Conservation (phyloP, 1,140 invertebrate species). For the Globodera ellingtonae region DNA sequence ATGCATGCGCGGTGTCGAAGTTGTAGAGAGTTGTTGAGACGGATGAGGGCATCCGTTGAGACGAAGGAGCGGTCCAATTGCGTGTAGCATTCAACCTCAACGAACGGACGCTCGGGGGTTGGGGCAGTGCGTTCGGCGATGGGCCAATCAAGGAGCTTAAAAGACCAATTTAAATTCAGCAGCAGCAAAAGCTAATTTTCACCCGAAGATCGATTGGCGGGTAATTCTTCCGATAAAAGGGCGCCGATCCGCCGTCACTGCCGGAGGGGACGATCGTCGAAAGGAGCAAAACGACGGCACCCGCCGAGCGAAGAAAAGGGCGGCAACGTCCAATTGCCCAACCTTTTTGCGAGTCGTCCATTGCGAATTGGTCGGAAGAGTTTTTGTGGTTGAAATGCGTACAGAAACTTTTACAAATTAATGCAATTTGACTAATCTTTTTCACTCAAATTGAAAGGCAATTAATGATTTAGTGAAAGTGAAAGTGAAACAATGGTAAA, state of each 20-base stretch:
- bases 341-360: too few species aligned
- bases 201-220: neutral
- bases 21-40: conserved; percentile 12
- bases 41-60: neutral
- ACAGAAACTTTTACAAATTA: too few species aligned
- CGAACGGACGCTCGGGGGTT: neutral
- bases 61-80: conserved; percentile 20
- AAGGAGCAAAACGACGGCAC: too few species aligned
- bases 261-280: too few species aligned
- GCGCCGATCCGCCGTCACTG: neutral
- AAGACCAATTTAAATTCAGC: neutral
- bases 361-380: too few species aligned
- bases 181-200: neutral
- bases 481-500: too few species aligned
- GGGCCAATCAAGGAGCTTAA: neutral
- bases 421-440: too few species aligned
- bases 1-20: neutral
- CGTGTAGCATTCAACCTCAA: conserved; percentile 6
- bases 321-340: too few species aligned
- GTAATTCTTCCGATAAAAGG: neutral
- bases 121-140: neutral
- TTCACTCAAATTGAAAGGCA: too few species aligned
- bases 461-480: too few species aligned
- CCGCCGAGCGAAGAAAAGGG: too few species aligned
- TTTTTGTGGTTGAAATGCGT: too few species aligned